Evolutionary conservation across 1,140 invertebrate genomes (phyloP).

Genomic region (Formica selysi): DNA sequence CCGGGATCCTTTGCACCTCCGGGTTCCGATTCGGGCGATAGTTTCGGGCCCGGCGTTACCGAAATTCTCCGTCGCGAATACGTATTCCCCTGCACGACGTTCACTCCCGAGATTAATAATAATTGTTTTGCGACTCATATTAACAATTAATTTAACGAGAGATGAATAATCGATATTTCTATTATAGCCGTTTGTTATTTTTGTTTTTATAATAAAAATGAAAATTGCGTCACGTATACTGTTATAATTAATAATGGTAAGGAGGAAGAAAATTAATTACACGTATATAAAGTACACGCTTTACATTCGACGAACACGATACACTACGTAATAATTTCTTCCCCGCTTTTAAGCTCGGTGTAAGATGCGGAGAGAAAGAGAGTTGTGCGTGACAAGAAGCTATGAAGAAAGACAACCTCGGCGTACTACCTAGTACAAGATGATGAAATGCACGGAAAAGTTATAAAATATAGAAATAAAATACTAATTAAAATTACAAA

Average conservation of each 20-base stretch:
- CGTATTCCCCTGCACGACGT: neutral
- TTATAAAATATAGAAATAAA: conserved; percentile 16
- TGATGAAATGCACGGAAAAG: conserved; percentile 13
- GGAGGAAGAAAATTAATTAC: neutral
- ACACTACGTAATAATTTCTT: neutral
- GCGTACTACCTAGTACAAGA: neutral
- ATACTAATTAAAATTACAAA: conserved; percentile 26
- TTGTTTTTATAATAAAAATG: neutral
- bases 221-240: neutral
- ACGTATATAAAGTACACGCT: neutral
- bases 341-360: neutral
- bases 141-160: neutral
- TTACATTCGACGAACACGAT: conserved; percentile 11
- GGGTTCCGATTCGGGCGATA: conserved; percentile 36
- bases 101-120: neutral
- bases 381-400: neutral
- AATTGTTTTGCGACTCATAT: neutral
- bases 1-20: conserved; percentile 32
- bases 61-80: neutral
- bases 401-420: neutral
- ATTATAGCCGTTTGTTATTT: neutral
- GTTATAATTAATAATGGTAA: neutral
- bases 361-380: conserved; percentile 3
- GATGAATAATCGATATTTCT: neutral
- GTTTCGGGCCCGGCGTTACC: conserved; percentile 33